Evolutionary conservation across 1,140 invertebrate genomes (phyloP).

Genomic region (Drosophila orosa): DNA sequence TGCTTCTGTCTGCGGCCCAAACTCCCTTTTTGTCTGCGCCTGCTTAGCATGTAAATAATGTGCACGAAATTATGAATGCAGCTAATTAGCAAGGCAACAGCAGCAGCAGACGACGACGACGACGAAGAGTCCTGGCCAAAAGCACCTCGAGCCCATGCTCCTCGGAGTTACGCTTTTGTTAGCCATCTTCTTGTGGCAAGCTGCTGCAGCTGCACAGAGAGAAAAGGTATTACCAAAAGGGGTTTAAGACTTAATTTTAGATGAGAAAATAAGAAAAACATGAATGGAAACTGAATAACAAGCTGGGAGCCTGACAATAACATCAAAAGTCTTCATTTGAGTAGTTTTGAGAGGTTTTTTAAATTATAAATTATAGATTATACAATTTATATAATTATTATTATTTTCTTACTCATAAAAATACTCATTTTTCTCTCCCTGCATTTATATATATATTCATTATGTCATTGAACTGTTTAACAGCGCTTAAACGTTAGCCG

Average conservation of each 20-base stretch:
- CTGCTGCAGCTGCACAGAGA: conserved; percentile 14
- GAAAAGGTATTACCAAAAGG: not conserved
- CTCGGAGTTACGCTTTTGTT: conserved; percentile 16
- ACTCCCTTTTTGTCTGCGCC: conserved; percentile 27
- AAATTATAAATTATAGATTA: too few species aligned
- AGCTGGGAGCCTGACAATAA: not conserved
- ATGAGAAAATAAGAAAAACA: too few species aligned
- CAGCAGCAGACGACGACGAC: conserved; percentile 11
- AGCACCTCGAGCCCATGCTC: conserved; percentile 1
- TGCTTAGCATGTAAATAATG: conserved; percentile 82
- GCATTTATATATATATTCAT: conserved; percentile 65
- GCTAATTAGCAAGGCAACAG: conserved; percentile 67
- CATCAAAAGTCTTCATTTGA: too few species aligned
- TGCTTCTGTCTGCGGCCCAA: conserved; percentile 32
- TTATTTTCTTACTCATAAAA: not conserved
- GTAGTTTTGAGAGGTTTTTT: too few species aligned
- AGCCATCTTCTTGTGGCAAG: conserved; percentile 23
- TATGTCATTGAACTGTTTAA: conserved; percentile 83
- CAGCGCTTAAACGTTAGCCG: conserved; percentile 71
- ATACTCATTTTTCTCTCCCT: conserved; percentile 26
- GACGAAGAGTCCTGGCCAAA: conserved; percentile 17
- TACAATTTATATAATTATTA: too few species aligned
- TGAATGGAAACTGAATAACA: not conserved
- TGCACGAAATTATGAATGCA: conserved; percentile 81
- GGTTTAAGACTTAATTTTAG: not conserved